A percentile compares a stretch with the other conserved stretches of the same genome.
phyloP scores from a whole-genome alignment of 2,113 vertebrate genomes.

The Cyprinodon tularosa region DNA sequence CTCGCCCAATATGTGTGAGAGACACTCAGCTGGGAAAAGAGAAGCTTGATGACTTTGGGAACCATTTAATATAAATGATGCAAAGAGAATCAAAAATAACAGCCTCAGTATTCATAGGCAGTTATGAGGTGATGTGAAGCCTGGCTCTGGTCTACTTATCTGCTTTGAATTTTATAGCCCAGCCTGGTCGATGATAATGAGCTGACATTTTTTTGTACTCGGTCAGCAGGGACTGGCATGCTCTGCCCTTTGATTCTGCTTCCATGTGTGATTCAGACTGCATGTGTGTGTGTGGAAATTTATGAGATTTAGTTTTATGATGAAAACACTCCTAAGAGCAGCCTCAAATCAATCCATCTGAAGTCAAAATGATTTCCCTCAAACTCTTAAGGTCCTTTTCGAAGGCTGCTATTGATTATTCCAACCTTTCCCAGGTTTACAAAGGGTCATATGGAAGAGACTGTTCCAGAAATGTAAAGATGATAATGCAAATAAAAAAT shows the following conservation, averaged over 20 bases:
- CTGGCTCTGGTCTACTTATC: conserved; percentile 35
- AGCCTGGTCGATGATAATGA: conserved; percentile 41
- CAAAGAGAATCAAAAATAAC: conserved; percentile 54
- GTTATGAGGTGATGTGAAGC: conserved; percentile 29
- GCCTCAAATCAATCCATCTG: conserved; percentile 70
- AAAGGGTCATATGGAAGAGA: conserved; percentile 47
- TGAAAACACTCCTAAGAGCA: conserved; percentile 62
- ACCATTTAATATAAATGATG: conserved; percentile 40
- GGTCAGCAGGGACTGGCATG: conserved; percentile 30
- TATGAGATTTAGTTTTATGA: conserved; percentile 56
- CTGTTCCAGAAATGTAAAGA: conserved; percentile 69
- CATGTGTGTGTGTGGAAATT: conserved; percentile 12
- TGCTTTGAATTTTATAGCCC: conserved; percentile 38
- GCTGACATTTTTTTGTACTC: conserved; percentile 41
- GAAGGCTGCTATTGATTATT: conserved; percentile 77
- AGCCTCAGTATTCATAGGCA: conserved; percentile 33
- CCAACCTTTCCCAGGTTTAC: conserved; percentile 54
- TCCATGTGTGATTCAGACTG: conserved; percentile 10
- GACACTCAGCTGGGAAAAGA: conserved; percentile 24
- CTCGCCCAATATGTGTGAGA: conserved; percentile 14
- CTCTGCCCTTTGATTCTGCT: conserved; percentile 41
- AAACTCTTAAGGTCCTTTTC: conserved; percentile 63
- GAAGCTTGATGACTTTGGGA: conserved; percentile 53
- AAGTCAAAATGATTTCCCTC: conserved; percentile 65
- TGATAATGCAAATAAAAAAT: conserved; percentile 70